These are phyloP conservation scores for Microcebus lehilahytsara DNA, from an alignment of 2,113 vertebrate species.

Conservation along the genomic window DNA sequence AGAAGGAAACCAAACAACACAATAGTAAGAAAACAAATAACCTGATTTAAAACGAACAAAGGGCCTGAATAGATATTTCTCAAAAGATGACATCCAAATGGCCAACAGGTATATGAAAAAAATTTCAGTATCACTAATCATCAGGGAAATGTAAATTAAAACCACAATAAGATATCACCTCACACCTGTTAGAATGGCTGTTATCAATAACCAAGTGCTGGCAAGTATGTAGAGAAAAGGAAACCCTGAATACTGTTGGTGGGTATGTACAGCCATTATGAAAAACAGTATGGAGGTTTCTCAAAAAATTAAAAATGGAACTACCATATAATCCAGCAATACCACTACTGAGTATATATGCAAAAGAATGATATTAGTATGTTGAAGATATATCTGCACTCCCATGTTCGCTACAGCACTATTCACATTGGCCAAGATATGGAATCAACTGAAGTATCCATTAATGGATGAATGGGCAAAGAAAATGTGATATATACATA, in stretches of 20 bases:
- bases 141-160: neutral
- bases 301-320: no score
- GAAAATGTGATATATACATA: no score
- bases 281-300: no score
- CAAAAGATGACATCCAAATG: neutral
- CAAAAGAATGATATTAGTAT: neutral
- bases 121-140: neutral
- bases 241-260: no score
- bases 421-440: neutral
- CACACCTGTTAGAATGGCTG: neutral
- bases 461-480: neutral
- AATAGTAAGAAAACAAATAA: neutral
- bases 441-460: neutral
- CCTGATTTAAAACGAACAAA: neutral
- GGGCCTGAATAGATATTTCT: neutral
- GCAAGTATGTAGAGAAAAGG: no score
- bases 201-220: neutral
- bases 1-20: neutral
- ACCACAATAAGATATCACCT: neutral
- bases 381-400: neutral
- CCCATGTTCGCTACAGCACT: neutral
- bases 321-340: no score
- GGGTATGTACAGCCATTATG: no score
- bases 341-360: no score
- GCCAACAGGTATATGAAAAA: neutral